Conservation (phyloP, 1,140 invertebrate species). For the Daktulosphaira vitifoliae region DNA sequence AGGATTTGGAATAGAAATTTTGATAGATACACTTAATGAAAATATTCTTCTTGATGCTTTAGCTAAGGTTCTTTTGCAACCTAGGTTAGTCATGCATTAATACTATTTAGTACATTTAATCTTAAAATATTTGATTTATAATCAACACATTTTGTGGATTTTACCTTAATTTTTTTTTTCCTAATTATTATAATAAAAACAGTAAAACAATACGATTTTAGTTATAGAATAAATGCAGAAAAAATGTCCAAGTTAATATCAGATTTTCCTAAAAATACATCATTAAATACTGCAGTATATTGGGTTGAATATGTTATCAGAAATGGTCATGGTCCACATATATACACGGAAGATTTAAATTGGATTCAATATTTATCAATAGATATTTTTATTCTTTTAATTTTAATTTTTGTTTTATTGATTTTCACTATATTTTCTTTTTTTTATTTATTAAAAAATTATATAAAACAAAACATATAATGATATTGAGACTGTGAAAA, state of each 20-base stretch:
- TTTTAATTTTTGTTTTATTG: neutral
- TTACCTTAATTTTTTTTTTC: too few relatives aligned
- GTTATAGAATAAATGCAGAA: slow-evolving; percentile 33
- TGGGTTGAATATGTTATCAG: slow-evolving; percentile 53
- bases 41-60: slow-evolving; percentile 35
- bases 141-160: neutral
- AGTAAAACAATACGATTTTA: slow-evolving; percentile 13
- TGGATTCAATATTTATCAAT: slow-evolving; percentile 36
- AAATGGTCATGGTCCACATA: slow-evolving; percentile 44
- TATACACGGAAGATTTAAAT: slow-evolving; percentile 16
- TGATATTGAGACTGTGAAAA: too few relatives aligned
- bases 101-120: neutral
- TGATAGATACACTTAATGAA: slow-evolving; percentile 37
- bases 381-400: slow-evolving; percentile 27
- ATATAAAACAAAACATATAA: too few relatives aligned
- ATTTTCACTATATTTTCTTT: too few relatives aligned
- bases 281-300: slow-evolving; percentile 49
- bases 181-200: too few relatives aligned
- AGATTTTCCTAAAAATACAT: slow-evolving; percentile 45
- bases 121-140: neutral
- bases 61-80: slow-evolving; percentile 7
- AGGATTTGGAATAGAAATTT: slow-evolving; percentile 40
- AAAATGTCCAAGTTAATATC: slow-evolving; percentile 37
- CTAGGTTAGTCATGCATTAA: slow-evolving; percentile 23
- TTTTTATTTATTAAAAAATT: too few relatives aligned